phyloP scores from a whole-genome alignment of 2,113 vertebrate genomes.

The Mellivora capensis region DNA sequence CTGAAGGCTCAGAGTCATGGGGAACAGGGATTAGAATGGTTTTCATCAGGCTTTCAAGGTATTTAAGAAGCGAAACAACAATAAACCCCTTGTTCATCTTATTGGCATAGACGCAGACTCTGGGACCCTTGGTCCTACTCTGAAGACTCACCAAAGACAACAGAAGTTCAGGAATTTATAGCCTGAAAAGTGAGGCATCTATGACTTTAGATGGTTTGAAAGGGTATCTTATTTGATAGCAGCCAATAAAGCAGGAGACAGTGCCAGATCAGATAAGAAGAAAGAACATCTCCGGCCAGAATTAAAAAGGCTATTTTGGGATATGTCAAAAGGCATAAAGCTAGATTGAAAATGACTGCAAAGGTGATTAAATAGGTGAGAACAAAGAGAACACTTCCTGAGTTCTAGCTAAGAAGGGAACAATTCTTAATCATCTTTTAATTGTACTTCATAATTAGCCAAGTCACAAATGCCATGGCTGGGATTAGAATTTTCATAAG shows the following conservation, averaged over 20 bases:
- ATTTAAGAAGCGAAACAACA: not conserved
- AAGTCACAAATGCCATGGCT: slow-evolving; percentile 52
- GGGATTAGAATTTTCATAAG: slow-evolving; percentile 49
- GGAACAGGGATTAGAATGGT: not conserved
- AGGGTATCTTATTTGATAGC: slow-evolving; percentile 58
- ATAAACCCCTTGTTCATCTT: not conserved
- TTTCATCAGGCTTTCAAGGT: not conserved
- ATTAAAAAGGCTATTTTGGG: slow-evolving; percentile 65
- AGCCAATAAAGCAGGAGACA: slow-evolving; percentile 51
- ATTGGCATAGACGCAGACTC: not conserved
- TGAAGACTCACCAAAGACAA: not conserved
- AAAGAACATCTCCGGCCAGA: slow-evolving; percentile 66
- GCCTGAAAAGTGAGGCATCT: not conserved
- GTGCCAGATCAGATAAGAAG: slow-evolving; percentile 66
- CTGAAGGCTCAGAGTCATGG: not conserved
- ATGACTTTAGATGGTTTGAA: slow-evolving; percentile 50
- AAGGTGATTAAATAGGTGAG: slow-evolving; percentile 64
- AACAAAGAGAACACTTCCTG: slow-evolving; percentile 62
- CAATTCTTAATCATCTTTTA: slow-evolving; percentile 68
- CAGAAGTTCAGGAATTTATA: not conserved
- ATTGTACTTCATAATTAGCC: slow-evolving; percentile 71
- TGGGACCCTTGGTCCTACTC: not conserved
- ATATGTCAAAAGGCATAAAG: slow-evolving; percentile 61
- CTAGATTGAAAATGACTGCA: slow-evolving; percentile 73
- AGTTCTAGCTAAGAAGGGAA: slow-evolving; percentile 21